Evolutionary conservation across 2,888 invertebrate species (phyloP), one percentile per base, ranked within the genome.

Genomic region (Punctoribates punctum): DNA sequence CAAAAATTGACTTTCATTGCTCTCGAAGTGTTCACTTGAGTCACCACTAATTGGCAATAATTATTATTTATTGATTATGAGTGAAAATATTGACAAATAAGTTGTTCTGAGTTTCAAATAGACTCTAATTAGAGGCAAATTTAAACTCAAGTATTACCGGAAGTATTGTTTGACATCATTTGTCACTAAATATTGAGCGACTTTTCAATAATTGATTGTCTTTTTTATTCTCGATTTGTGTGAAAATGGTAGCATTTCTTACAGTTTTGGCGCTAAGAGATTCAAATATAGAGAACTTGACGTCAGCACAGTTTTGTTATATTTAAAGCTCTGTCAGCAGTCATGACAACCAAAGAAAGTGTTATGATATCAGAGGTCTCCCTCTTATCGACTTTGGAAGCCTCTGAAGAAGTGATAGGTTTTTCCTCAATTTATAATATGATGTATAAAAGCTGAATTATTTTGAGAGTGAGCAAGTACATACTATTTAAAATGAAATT

Each of bases 1-100:
- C 65, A 60, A 67, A 67, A 67, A 67, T 67, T 67, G 67, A 67
- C 67, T 42, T 67, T 42, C 67, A 67, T 67, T 67, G 38, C 67
- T 38, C 42, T 67, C 17, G 42, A 42, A 67, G 8, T 1, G 13
- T 42, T 67, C 20, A 13, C 42, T 42, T 8, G 34, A 67, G 0
- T 20, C n/a, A 67, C 6, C 60, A 23, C n/a, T 20, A 54, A 54
- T 54, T 48, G 15, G 3, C 6, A 48, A 48, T 11, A 48, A 48
- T 48, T 48, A 48, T 48, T 9, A n/a, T n/a, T n/a, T n/a, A n/a
- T n/a, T n/a, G n/a, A n/a, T n/a, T n/a, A n/a, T n/a, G n/a, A n/a
- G n/a, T n/a, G n/a, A n/a, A n/a, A n/a, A n/a, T n/a, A n/a, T 48
- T 54, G n/a, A n/a, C 54, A 54, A 54, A 6, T 1, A 54, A 54